Evolutionary conservation across 2,797 vertebrate species (phyloP).

Genomic region (Phataginus tricuspis): DNA sequence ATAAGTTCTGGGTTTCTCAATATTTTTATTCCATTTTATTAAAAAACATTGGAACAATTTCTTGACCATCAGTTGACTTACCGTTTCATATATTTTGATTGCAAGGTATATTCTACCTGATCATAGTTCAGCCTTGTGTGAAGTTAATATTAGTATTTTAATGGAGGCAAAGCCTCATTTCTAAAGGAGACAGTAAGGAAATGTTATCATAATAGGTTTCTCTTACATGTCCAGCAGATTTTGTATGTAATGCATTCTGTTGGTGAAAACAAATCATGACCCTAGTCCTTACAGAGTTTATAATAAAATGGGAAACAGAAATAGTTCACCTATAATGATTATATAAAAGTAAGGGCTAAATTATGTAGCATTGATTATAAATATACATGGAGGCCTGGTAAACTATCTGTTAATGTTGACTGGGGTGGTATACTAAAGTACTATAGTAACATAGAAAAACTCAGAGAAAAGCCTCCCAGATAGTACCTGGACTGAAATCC

Average conservation of each 20-base stretch:
- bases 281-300: not conserved
- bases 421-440: not conserved
- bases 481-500: not conserved
- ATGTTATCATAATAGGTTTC: not conserved
- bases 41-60: not conserved
- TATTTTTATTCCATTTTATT: not conserved
- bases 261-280: not conserved
- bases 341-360: not conserved
- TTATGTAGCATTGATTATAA: not conserved
- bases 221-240: not conserved
- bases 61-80: not conserved
- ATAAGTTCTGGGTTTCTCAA: not conserved
- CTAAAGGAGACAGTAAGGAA: not conserved
- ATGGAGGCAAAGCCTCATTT: not conserved
- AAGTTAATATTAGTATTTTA: not conserved
- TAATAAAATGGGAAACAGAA: not conserved
- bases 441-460: not conserved
- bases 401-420: not conserved
- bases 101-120: not conserved
- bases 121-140: not conserved
- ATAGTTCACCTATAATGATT: not conserved
- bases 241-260: accelerated
- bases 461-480: not conserved
- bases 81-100: not conserved
- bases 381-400: not conserved